phyloP scores from a whole-genome alignment of 2,888 invertebrate genomes.

The Cheilosia pagana region DNA sequence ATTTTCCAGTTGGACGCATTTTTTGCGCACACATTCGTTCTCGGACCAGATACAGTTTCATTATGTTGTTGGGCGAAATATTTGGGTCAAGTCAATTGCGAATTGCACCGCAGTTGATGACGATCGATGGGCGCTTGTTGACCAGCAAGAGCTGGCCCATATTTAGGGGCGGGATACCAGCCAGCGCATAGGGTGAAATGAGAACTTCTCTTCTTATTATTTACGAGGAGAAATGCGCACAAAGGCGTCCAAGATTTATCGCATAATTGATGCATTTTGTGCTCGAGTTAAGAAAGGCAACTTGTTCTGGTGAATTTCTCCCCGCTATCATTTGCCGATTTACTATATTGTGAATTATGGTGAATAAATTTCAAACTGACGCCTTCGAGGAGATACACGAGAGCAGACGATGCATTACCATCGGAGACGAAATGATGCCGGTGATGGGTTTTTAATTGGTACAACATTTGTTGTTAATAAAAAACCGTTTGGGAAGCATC shows the following conservation, averaged over 20 bases:
- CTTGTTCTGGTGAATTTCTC: slow-evolving; percentile 24
- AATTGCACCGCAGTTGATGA: slow-evolving; percentile 66
- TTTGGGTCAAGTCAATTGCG: slow-evolving; percentile 73
- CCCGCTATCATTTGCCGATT: slow-evolving; percentile 45
- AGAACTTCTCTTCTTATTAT: slow-evolving; percentile 35
- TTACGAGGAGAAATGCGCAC: slow-evolving; percentile 70
- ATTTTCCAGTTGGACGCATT: slow-evolving; percentile 69
- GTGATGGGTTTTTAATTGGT: slow-evolving; percentile 69
- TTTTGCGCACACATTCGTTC: slow-evolving; percentile 49
- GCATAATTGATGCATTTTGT: slow-evolving; percentile 53
- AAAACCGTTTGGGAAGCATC: slow-evolving; percentile 52
- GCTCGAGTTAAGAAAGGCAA: slow-evolving; percentile 47
- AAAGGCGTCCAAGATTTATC: slow-evolving; percentile 48
- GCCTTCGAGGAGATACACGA: background rate
- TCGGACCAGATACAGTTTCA: slow-evolving; percentile 35
- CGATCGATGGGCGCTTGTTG: slow-evolving; percentile 67
- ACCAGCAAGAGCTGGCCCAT: slow-evolving; percentile 7
- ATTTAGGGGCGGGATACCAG: slow-evolving; percentile 10
- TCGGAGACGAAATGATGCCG: slow-evolving; percentile 6
- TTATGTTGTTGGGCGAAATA: slow-evolving; percentile 26
- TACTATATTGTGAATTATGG: slow-evolving; percentile 62
- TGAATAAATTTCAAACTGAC: slow-evolving; percentile 53
- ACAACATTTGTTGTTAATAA: slow-evolving; percentile 65
- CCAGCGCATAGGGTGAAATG: slow-evolving; percentile 19
- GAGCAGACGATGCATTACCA: background rate